phyloP scores from a whole-genome alignment of 2,113 vertebrate species.

The Mesitornis unicolor region DNA sequence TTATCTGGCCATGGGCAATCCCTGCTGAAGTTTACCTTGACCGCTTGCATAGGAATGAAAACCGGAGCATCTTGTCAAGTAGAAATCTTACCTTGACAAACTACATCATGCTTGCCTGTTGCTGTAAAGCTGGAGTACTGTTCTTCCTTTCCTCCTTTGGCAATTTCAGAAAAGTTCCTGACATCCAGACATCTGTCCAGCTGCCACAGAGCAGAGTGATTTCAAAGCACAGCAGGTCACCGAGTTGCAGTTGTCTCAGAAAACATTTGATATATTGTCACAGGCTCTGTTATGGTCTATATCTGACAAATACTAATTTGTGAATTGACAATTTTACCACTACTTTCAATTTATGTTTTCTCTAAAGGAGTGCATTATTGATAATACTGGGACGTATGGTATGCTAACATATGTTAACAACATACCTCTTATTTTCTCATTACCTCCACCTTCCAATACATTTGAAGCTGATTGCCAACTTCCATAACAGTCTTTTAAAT shows the following conservation, averaged over 20 bases:
- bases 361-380: neutral
- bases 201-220: neutral
- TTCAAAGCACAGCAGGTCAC: neutral
- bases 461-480: neutral
- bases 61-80: neutral
- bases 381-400: neutral
- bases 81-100: neutral
- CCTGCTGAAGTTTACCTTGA: neutral
- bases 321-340: neutral
- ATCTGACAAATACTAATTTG: neutral
- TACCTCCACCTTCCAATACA: neutral
- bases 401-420: neutral
- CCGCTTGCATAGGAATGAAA: neutral
- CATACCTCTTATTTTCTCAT: neutral
- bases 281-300: neutral
- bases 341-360: neutral
- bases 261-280: neutral
- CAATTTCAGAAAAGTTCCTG: neutral
- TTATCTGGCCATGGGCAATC: neutral
- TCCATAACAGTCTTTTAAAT: neutral
- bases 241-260: neutral
- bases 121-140: neutral
- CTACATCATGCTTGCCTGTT: neutral
- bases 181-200: neutral
- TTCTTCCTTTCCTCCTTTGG: neutral